Percentiles rank a stretch among this genome's conserved stretches.
phyloP scores from a whole-genome alignment of 2,113 vertebrate species.

The Xenus cinereus region DNA sequence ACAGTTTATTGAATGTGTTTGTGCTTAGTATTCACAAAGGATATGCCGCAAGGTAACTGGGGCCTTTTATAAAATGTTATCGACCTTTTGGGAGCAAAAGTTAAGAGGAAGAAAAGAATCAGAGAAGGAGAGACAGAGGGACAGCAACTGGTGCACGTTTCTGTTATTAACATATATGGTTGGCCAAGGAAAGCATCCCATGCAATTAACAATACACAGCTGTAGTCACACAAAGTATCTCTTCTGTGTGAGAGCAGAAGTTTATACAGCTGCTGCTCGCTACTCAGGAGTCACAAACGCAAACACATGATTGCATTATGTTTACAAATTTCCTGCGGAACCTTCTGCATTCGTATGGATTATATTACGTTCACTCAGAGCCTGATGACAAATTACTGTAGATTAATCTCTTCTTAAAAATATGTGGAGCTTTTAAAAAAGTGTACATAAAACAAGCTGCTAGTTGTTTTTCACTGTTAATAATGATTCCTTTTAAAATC shows the following conservation, averaged over 20 bases:
- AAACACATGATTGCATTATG: constrained; percentile 35
- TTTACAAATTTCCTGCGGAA: constrained; percentile 42
- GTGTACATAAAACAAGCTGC: constrained; percentile 23
- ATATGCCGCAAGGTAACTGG: background rate
- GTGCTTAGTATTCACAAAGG: background rate
- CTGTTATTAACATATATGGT: background rate
- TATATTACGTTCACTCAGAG: background rate
- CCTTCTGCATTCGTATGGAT: background rate
- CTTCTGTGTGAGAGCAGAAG: constrained; percentile 1
- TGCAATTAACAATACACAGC: constrained; percentile 7
- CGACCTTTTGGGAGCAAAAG: background rate
- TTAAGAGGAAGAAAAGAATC: background rate
- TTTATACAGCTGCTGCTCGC: constrained; percentile 61
- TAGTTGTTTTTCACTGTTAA: constrained; percentile 78
- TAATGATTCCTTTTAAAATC: constrained; percentile 78
- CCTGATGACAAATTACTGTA: constrained; percentile 31
- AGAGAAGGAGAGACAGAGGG: background rate
- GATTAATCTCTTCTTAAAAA: constrained; percentile 43
- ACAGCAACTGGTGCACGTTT: background rate
- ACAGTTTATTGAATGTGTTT: constrained; percentile 10
- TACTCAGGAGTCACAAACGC: constrained; percentile 23
- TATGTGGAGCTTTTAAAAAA: constrained; percentile 44
- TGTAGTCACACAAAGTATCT: background rate
- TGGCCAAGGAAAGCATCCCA: constrained; percentile 30
- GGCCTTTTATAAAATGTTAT: background rate